These are phyloP conservation scores for Nyctereutes procyonoides DNA, from an alignment of 2,113 vertebrate species.

Conservation along the genomic window DNA sequence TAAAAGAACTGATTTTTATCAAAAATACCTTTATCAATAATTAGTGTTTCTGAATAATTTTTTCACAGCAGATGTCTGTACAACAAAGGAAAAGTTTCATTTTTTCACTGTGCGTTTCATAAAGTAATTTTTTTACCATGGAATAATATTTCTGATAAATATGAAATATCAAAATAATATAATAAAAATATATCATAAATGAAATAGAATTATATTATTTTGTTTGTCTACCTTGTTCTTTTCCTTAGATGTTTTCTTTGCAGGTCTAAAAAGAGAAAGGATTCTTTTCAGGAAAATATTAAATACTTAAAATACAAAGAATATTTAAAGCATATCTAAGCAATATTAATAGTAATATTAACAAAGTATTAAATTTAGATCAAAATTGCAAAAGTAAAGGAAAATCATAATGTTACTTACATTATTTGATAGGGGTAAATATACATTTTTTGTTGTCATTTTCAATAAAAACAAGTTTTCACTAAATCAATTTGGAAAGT, in stretches of 20 bases:
- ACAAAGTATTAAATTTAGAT: too few relatives aligned
- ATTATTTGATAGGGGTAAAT: constrained; percentile 22
- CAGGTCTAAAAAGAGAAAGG: too few relatives aligned
- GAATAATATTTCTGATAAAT: constrained; percentile 34
- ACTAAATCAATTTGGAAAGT: neutral
- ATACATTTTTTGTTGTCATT: neutral
- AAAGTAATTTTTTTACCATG: neutral
- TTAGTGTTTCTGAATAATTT: constrained; percentile 8
- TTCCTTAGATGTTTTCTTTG: too few relatives aligned
- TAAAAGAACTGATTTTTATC: neutral
- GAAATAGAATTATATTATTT: neutral
- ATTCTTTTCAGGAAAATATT: too few relatives aligned
- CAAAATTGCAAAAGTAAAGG: too few relatives aligned
- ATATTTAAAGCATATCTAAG: too few relatives aligned
- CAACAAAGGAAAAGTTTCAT: neutral
- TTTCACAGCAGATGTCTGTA: neutral
- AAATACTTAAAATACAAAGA: too few relatives aligned
- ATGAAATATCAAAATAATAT: neutral
- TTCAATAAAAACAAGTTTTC: constrained; percentile 41
- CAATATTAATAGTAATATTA: too few relatives aligned
- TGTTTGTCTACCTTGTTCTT: too few relatives aligned
- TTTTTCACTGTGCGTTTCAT: constrained; percentile 29
- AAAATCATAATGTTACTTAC: neutral
- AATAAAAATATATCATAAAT: neutral
- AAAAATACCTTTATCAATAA: neutral